phyloP scores from a whole-genome alignment of 1,140 invertebrate genomes.

The Protaetia brevitarsis region DNA sequence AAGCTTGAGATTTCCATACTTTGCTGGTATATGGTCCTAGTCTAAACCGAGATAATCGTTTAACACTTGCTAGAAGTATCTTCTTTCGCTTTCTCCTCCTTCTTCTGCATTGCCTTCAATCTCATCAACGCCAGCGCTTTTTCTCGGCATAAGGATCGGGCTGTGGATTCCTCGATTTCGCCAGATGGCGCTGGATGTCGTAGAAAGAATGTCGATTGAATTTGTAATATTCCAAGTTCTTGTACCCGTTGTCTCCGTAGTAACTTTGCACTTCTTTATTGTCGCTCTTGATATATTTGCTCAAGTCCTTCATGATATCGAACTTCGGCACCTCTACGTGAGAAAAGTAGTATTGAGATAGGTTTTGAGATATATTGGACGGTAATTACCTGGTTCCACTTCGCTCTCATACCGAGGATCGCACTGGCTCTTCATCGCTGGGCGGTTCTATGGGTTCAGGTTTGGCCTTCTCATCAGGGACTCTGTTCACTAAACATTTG shows the following conservation, averaged over 20 bases:
- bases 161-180: background rate
- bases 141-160: background rate
- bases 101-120: no score
- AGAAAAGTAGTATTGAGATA: background rate
- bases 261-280: background rate
- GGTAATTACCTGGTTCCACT: background rate
- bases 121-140: no score
- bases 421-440: background rate
- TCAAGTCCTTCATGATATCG: background rate
- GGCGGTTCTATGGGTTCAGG: background rate
- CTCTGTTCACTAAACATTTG: background rate
- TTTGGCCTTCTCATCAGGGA: background rate
- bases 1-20: no score
- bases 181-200: background rate
- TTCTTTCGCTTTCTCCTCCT: no score
- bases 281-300: background rate
- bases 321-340: background rate
- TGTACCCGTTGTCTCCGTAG: background rate
- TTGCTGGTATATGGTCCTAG: no score
- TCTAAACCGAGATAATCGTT: no score
- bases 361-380: background rate
- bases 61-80: no score
- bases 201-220: background rate
- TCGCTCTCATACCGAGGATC: background rate
- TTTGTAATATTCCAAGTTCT: constrained; percentile 17